A percentile compares a stretch with the other conserved stretches of the same genome.
Evolutionary conservation across 2,113 vertebrate species (phyloP).

Genomic region (Fregata magnificens): DNA sequence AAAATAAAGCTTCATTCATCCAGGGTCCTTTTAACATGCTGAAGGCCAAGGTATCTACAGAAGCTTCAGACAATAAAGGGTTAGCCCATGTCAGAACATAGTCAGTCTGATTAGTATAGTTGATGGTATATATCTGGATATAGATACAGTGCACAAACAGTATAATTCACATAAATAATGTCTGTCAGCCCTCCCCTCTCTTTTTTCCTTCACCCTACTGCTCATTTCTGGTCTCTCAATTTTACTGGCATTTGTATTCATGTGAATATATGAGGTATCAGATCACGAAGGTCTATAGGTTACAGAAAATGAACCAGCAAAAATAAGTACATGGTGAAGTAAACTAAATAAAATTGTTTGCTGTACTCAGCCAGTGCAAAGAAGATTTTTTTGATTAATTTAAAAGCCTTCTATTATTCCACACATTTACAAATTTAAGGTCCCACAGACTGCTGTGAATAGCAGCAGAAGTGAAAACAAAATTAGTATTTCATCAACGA

Average conservation of each 20-base stretch:
- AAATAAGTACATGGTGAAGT: neutral
- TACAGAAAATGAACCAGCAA: neutral
- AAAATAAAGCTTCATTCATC: neutral
- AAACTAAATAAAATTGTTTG: neutral
- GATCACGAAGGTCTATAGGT: neutral
- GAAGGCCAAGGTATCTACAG: neutral
- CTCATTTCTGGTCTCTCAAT: conserved; percentile 5
- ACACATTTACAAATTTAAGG: neutral
- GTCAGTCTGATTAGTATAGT: neutral
- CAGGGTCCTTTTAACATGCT: neutral
- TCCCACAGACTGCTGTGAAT: neutral
- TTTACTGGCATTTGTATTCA: neutral
- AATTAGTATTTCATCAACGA: neutral
- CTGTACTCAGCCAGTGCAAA: neutral
- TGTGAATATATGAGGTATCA: neutral
- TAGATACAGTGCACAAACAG: neutral
- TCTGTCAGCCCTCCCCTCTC: neutral
- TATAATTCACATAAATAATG: neutral
- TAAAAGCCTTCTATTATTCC: neutral
- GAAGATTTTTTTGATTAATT: neutral
- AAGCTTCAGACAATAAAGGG: neutral
- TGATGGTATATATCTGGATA: neutral
- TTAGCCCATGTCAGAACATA: neutral
- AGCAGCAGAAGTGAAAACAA: neutral
- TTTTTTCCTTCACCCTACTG: neutral